These are phyloP conservation scores for Zhuqinia jingwanae DNA, from an alignment of 2,888 invertebrate genomes.

Conservation along the genomic window DNA sequence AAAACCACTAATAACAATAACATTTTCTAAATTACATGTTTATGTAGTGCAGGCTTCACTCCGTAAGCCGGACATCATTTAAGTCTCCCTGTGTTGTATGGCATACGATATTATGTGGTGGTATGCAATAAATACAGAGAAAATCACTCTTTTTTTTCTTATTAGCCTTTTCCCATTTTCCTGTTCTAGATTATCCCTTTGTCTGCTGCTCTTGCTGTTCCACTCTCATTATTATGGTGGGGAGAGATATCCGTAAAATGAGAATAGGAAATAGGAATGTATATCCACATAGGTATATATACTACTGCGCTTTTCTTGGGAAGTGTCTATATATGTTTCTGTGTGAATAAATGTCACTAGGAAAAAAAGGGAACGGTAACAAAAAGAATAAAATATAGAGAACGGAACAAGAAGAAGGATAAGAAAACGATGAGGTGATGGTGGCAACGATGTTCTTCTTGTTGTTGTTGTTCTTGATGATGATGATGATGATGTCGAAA, in stretches of 20 bases:
- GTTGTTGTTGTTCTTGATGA: too few relatives aligned
- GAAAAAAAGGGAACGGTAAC: conserved; percentile 18
- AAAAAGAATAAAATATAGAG: neutral
- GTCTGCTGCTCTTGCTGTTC: conserved; percentile 17
- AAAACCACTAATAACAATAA: conserved; percentile 58
- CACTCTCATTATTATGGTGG: neutral
- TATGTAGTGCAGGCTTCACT: conserved; percentile 34
- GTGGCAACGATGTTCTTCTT: too few relatives aligned
- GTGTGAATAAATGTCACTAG: conserved; percentile 50
- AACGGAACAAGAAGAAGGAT: neutral
- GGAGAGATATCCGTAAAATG: neutral
- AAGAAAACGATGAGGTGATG: conserved; percentile 24
- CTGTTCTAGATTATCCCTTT: conserved; percentile 41
- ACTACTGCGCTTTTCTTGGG: too few relatives aligned
- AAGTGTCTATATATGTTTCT: neutral
- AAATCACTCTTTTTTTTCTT: neutral
- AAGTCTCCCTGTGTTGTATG: conserved; percentile 42
- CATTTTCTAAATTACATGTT: conserved; percentile 59
- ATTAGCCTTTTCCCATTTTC: conserved; percentile 29
- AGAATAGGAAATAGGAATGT: neutral
- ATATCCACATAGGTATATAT: neutral
- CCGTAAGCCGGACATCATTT: conserved; percentile 61
- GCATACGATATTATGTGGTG: neutral
- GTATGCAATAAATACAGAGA: conserved; percentile 5
- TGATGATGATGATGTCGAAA: conserved; percentile 28